Percentiles rank a stretch among this genome's conserved stretches.
Evolutionary conservation across 2,113 vertebrate species (phyloP).

Genomic region (Hippocampus barbouri): DNA sequence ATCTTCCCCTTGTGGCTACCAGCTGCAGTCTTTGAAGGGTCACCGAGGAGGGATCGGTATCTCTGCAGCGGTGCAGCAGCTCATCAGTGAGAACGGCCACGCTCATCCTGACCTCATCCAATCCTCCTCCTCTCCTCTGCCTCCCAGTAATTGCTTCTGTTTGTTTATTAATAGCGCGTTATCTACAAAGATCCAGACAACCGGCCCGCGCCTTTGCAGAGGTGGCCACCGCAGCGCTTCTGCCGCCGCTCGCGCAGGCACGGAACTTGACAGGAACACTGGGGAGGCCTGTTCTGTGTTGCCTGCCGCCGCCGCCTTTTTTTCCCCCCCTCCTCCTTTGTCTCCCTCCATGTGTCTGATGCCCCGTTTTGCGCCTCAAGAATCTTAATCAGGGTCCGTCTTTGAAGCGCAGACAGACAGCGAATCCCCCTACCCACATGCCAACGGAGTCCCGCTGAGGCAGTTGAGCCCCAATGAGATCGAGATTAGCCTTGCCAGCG

Average conservation of each 20-base stretch:
- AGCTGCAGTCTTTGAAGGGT: constrained; percentile 48
- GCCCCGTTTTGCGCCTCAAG: constrained; percentile 40
- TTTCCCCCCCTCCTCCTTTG: constrained; percentile 16
- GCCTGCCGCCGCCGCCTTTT: constrained; percentile 5
- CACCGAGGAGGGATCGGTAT: constrained; percentile 64
- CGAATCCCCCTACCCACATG: constrained; percentile 7
- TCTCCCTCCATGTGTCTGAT: constrained; percentile 30
- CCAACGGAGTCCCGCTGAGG: constrained; percentile 37
- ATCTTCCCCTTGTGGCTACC: constrained; percentile 54
- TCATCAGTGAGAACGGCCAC: constrained; percentile 61
- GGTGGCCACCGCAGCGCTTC: constrained; percentile 11
- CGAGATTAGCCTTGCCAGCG: constrained; percentile 50
- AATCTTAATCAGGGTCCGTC: constrained; percentile 68
- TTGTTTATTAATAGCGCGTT: constrained; percentile 79
- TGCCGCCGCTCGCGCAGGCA: constrained; percentile 50
- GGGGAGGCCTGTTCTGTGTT: constrained; percentile 53
- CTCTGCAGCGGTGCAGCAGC: constrained; percentile 58
- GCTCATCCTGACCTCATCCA: constrained; percentile 71
- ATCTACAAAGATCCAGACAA: constrained; percentile 81
- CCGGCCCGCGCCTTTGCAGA: constrained; percentile 7
- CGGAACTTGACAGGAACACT: constrained; percentile 69
- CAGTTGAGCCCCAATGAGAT: constrained; percentile 53
- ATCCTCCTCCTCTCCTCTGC: constrained; percentile 59
- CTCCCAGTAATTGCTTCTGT: constrained; percentile 74
- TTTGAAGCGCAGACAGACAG: constrained; percentile 62